Conservation (phyloP, 2,797 vertebrate genomes). For the Oreochromis grahami region DNA sequence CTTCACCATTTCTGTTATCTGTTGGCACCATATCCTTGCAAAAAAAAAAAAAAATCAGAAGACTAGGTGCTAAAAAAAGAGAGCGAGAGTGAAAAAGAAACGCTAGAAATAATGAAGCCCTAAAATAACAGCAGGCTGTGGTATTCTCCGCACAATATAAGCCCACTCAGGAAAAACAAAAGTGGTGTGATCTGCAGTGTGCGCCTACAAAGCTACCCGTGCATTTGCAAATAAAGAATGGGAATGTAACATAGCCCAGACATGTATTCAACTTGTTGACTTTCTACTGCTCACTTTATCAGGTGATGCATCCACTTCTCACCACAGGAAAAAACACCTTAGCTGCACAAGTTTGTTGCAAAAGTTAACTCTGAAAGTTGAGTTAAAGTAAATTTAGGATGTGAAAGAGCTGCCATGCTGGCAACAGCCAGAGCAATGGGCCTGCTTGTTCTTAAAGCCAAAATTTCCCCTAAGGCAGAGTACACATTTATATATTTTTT, state of each 20-base stretch:
- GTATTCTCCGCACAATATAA: conserved; percentile 11
- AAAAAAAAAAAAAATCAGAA: not conserved
- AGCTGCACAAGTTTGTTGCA: conserved; percentile 52
- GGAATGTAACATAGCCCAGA: conserved; percentile 36
- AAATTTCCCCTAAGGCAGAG: conserved; percentile 8
- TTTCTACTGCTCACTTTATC: conserved; percentile 17
- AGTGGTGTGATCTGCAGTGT: conserved; percentile 51
- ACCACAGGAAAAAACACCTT: conserved; percentile 47
- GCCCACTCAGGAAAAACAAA: conserved; percentile 50
- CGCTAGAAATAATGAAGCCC: not conserved
- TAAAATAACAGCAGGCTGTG: conserved; percentile 36
- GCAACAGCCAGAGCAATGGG: conserved; percentile 24
- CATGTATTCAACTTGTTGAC: conserved; percentile 30
- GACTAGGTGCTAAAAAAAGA: not conserved
- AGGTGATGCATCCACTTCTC: conserved; percentile 30
- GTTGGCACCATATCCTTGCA: not conserved
- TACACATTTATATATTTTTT: conserved; percentile 9
- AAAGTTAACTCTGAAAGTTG: conserved; percentile 36
- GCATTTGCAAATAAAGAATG: conserved; percentile 47
- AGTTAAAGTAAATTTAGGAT: conserved; percentile 12
- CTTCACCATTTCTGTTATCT: not conserved
- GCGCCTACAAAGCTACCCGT: conserved; percentile 21
- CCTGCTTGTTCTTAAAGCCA: conserved; percentile 13
- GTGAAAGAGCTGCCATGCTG: conserved; percentile 28
- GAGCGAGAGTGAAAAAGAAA: not conserved